Evolutionary conservation across 1,140 invertebrate genomes (phyloP).

Genomic region (Himalopsyche phryganea): DNA sequence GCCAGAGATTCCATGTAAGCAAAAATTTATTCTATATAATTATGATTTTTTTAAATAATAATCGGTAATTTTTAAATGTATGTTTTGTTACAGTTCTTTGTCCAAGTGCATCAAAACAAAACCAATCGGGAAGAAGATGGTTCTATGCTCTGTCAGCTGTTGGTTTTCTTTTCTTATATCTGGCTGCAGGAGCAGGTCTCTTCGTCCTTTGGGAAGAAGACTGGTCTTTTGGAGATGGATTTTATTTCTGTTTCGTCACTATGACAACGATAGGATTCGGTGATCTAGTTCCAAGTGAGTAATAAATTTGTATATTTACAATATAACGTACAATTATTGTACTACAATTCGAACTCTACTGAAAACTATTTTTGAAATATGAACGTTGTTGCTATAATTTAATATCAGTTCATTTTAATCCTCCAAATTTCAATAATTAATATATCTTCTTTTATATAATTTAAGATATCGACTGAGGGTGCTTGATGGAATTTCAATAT

Average conservation of each 20-base stretch:
- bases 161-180: slow-evolving; percentile 69
- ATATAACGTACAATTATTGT: too few species aligned
- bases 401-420: too few species aligned
- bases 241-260: slow-evolving; percentile 93
- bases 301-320: too few species aligned
- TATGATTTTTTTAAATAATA: too few species aligned
- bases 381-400: too few species aligned
- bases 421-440: too few species aligned
- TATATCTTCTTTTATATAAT: too few species aligned
- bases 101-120: slow-evolving; percentile 39
- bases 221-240: slow-evolving; percentile 89
- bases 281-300: slow-evolving; percentile 84
- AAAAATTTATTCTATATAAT: too few species aligned
- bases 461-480: too few species aligned
- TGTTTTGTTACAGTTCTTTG: slow-evolving; percentile 41
- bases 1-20: slow-evolving; percentile 40
- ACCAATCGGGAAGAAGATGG: slow-evolving; percentile 52
- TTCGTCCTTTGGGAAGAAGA: slow-evolving; percentile 78
- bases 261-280: slow-evolving; percentile 95
- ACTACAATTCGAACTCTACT: too few species aligned
- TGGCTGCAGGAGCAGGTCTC: slow-evolving; percentile 72
- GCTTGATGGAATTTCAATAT: too few species aligned
- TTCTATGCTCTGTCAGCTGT: slow-evolving; percentile 69
- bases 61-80: neutral
- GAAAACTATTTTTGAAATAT: too few species aligned